phyloP scores from a whole-genome alignment of 1,140 invertebrate genomes.

The Andrena cerasifolii region DNA sequence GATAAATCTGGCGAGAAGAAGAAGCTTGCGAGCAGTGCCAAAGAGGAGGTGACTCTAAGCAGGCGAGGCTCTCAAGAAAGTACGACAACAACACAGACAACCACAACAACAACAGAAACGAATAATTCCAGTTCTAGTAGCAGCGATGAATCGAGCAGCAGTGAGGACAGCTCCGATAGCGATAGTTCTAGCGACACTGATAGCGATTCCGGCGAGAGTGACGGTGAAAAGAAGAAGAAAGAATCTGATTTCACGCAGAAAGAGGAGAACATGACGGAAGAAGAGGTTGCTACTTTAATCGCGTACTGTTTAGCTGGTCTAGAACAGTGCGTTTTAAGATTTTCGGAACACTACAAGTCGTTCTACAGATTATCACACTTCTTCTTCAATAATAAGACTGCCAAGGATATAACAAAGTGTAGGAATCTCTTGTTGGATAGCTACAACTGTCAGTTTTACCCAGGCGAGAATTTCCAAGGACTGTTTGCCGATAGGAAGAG shows the following conservation, averaged over 20 bases:
- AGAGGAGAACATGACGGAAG: conserved; percentile 77
- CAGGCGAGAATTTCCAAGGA: conserved; percentile 87
- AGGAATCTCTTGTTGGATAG: conserved; percentile 88
- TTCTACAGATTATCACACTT: conserved; percentile 93
- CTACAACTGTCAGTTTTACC: conserved; percentile 84
- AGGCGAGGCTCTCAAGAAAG: conserved; percentile 80
- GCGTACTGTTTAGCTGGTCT: conserved; percentile 88
- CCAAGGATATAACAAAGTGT: conserved; percentile 87
- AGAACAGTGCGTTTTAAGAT: conserved; percentile 92
- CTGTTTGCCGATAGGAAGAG: conserved; percentile 93
- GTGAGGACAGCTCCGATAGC: conserved; percentile 77
- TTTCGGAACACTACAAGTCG: conserved; percentile 96
- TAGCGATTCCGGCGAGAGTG: conserved; percentile 77
- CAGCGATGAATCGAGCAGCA: conserved; percentile 77
- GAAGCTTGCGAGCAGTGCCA: conserved; percentile 55
- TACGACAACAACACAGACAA: conserved; percentile 76
- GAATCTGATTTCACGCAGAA: conserved; percentile 59
- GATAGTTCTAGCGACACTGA: conserved; percentile 77
- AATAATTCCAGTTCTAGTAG: conserved; percentile 80
- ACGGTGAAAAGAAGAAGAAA: conserved; percentile 75
- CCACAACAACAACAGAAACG: conserved; percentile 77
- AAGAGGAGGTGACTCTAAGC: conserved; percentile 71
- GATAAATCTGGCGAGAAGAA: conserved; percentile 71
- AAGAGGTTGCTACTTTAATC: conserved; percentile 79
- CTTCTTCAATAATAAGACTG: conserved; percentile 88